Evolutionary conservation across 2,797 vertebrate species (phyloP).

Genomic region (Enteromius anoplus): DNA sequence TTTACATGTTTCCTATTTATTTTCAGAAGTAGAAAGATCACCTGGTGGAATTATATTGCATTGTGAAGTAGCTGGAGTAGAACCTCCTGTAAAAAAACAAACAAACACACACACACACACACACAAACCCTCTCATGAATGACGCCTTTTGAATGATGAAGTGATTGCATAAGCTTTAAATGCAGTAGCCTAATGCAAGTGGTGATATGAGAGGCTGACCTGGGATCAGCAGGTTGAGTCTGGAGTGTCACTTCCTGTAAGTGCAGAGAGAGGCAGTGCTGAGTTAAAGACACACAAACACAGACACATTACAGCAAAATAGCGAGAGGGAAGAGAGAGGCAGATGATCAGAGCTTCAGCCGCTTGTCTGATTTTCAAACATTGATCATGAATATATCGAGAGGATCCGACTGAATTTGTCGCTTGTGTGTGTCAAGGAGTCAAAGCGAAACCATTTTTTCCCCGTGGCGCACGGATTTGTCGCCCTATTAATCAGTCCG

Average conservation of each 20-base stretch:
- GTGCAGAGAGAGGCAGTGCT: slow-evolving; percentile 80
- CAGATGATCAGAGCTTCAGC: slow-evolving; percentile 63
- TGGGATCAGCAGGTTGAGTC: slow-evolving; percentile 44
- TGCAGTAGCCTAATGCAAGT: neutral
- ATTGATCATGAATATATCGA: slow-evolving; percentile 60
- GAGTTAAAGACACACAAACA: slow-evolving; percentile 78
- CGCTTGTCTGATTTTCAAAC: slow-evolving; percentile 46
- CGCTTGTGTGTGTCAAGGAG: slow-evolving; percentile 44
- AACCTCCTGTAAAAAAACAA: neutral
- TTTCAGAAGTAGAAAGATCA: neutral
- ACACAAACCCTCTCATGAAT: neutral
- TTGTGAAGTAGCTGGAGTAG: neutral
- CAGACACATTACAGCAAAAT: slow-evolving; percentile 64
- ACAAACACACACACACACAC: no score
- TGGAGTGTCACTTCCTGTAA: slow-evolving; percentile 73
- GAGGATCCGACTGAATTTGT: slow-evolving; percentile 49
- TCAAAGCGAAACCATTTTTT: slow-evolving; percentile 53
- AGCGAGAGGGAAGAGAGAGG: slow-evolving; percentile 76
- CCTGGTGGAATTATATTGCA: no score
- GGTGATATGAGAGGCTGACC: slow-evolving; percentile 15
- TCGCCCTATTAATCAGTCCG: slow-evolving; percentile 44
- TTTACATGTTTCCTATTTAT: neutral
- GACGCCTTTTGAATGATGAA: slow-evolving; percentile 12
- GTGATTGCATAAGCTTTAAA: slow-evolving; percentile 28
- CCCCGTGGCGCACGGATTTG: slow-evolving; percentile 55